Evolutionary conservation across 2,797 vertebrate genomes (phyloP), one percentile per base, ranked within the genome.

Genomic region (Scolopax bukidnonensis): DNA sequence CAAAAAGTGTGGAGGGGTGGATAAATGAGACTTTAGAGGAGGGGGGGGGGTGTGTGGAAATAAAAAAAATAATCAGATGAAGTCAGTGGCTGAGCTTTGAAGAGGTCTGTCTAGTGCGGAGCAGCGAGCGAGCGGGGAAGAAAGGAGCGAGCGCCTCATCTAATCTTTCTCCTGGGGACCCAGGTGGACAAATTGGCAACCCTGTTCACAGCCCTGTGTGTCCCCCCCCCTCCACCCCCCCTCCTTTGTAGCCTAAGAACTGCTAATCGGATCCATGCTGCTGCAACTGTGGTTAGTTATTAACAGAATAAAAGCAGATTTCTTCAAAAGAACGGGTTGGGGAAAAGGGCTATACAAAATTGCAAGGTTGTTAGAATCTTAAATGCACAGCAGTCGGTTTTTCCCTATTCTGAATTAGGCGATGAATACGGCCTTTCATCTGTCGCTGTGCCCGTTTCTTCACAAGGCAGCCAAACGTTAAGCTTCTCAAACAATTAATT

Each of bases 221-320:
- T 36, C 36, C 36, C 36, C 36, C 36, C 36, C 93, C 95, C 94
- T 41, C 81, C 81, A 83, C 88, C 81, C 84, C 77, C 75, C 82
- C 85, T 91, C 86, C 95, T 98, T 98, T 98, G 97, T 98, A 96
- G 96, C 87, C 2, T 96, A 96, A 97, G 97, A 98, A 97, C 98
- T 97, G 98, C 98, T 98, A 98, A 98, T 98, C 98, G 97, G 98
- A 98, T 98, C 98, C 98, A 98, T 98, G 98, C 98, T 98, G 98
- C 97, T 98, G 97, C 97, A 96, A 97, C 97, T 96, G 97, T 97
- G 97, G 97, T 97, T 98, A 98, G 98, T 98, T 98, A 98, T 98
- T 98, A 98, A 93, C 96, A 95, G 98, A 98, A 98, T 98, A 98
- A 98, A 98, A 97, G 98, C 98, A 97, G 97, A 97, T 97, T 98